Conservation (phyloP, 1,140 invertebrate species). For the Pogonognathellus flavescens region DNA sequence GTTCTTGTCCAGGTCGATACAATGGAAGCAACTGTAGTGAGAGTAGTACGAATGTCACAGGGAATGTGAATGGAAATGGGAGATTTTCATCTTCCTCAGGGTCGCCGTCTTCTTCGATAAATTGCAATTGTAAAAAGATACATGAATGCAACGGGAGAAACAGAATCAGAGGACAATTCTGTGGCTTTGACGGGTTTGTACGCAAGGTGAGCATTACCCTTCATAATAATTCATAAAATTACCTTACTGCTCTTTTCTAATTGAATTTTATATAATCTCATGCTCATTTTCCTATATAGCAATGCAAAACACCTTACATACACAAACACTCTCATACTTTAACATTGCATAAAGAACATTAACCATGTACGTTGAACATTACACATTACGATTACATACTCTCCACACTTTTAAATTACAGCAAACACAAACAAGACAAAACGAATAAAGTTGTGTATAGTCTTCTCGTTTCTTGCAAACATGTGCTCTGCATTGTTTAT, state of each 20-base stretch:
- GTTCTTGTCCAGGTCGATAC: not conserved
- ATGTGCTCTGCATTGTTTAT: not conserved
- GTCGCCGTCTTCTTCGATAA: not conserved
- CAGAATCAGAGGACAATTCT: constrained; percentile 28
- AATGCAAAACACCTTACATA: too few species aligned
- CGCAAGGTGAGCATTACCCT: constrained; percentile 46
- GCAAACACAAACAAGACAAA: too few species aligned
- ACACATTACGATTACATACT: too few species aligned
- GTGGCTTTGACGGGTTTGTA: constrained; percentile 55
- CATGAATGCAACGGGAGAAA: constrained; percentile 44
- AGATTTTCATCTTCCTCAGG: not conserved
- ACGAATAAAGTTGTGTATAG: not conserved
- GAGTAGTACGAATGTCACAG: not conserved
- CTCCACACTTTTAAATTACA: too few species aligned
- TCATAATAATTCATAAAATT: too few species aligned
- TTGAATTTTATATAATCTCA: too few species aligned
- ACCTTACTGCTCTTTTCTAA: too few species aligned
- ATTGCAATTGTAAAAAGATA: constrained; percentile 51
- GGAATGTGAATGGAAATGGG: not conserved
- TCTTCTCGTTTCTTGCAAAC: not conserved
- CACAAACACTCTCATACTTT: too few species aligned
- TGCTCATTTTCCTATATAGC: too few species aligned
- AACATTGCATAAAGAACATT: too few species aligned
- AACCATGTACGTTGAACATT: too few species aligned
- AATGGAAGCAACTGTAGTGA: not conserved